Percentiles rank a stretch among this genome's conserved stretches.
These are phyloP conservation scores for Taxidea taxus DNA, from an alignment of 2,113 vertebrate species.

Conservation along the genomic window DNA sequence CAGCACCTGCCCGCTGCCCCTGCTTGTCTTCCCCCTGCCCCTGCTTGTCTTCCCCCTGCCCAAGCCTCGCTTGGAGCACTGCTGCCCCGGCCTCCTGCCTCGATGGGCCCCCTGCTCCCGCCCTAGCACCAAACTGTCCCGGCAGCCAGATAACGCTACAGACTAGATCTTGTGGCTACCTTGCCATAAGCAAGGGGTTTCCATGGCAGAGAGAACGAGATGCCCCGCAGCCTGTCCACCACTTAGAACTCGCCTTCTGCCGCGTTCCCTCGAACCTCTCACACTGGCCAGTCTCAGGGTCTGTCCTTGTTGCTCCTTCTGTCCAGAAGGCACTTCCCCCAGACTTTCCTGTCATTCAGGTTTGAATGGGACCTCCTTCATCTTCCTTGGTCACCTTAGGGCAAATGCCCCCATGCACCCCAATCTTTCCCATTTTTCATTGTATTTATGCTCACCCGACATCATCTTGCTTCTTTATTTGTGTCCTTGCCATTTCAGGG, in stretches of 20 bases:
- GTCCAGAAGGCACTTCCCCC: not conserved
- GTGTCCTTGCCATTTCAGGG: not conserved
- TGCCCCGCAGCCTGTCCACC: no score
- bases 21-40: not conserved
- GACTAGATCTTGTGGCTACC: not conserved
- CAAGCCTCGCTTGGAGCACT: not conserved
- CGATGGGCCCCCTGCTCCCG: not conserved
- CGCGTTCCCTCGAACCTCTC: not conserved
- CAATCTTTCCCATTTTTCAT: not conserved
- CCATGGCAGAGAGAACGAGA: not conserved
- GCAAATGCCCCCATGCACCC: not conserved
- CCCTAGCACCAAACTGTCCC: not conserved
- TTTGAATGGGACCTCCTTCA: not conserved
- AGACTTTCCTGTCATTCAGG: not conserved
- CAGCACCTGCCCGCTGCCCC: accelerated
- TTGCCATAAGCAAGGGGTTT: not conserved
- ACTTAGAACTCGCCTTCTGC: not conserved
- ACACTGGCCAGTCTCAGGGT: not conserved
- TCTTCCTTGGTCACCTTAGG: not conserved
- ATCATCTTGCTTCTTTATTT: not conserved
- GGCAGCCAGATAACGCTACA: not conserved
- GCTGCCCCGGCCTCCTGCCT: not conserved
- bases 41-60: not conserved
- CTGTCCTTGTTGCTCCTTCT: not conserved
- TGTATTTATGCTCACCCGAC: not conserved